Conservation (phyloP, 2,888 invertebrate genomes). For the Volucella bombylans region DNA sequence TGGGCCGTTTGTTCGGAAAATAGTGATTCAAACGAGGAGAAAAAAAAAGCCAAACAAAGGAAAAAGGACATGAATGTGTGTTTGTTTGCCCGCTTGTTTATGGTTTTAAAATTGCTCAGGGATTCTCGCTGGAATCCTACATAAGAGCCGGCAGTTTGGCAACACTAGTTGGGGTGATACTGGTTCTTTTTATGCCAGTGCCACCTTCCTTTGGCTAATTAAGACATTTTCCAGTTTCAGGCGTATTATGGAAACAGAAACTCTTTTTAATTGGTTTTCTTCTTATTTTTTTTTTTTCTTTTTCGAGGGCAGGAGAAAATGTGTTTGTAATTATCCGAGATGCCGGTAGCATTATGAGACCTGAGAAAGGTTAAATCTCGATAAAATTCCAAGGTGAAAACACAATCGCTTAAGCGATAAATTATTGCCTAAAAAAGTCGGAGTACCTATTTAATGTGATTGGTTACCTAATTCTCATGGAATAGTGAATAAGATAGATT, state of each 20-base stretch:
- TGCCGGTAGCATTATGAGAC: conserved; percentile 33
- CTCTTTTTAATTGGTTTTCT: conserved; percentile 68
- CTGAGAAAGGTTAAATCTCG: conserved; percentile 28
- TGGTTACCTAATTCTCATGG: no score
- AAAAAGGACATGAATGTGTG: conserved; percentile 40
- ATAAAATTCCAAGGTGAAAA: conserved; percentile 20
- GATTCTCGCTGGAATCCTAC: conserved; percentile 24
- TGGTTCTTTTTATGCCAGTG: no score
- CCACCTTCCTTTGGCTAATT: conserved; percentile 51
- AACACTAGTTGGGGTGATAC: neutral
- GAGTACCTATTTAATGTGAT: no score
- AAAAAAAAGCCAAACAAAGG: conserved; percentile 19
- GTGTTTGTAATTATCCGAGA: conserved; percentile 51
- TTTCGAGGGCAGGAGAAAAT: conserved; percentile 18
- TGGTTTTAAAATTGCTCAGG: conserved; percentile 54
- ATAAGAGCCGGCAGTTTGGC: conserved; percentile 1
- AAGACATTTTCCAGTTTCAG: conserved; percentile 61
- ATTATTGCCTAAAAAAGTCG: neutral
- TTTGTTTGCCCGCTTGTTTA: conserved; percentile 58
- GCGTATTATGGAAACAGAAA: conserved; percentile 42
- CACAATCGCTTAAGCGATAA: neutral
- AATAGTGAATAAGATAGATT: no score
- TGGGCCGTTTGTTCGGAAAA: conserved; percentile 29
- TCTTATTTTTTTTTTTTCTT: conserved; percentile 35
- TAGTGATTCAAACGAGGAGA: neutral